Conservation (phyloP, 2,797 vertebrate species). For the Rhinogobio ventralis region DNA sequence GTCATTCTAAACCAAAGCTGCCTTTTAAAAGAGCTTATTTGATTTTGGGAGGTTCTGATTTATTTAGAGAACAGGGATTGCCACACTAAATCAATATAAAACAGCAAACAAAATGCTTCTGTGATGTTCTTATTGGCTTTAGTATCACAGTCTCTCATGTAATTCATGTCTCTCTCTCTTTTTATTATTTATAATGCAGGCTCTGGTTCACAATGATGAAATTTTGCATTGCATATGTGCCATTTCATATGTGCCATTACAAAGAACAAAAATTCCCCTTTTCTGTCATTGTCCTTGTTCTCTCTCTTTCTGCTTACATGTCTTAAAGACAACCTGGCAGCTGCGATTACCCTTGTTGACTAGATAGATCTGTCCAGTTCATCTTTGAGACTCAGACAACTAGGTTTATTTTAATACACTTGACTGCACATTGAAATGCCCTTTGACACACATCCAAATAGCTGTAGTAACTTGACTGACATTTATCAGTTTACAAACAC, state of each 20-base stretch:
- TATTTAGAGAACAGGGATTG: conserved; percentile 52
- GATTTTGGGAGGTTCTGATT: conserved; percentile 33
- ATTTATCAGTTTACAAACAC: conserved; percentile 22
- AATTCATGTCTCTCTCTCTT: neutral
- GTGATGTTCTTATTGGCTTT: conserved; percentile 17
- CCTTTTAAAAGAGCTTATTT: conserved; percentile 44
- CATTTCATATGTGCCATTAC: neutral
- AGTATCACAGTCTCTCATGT: neutral
- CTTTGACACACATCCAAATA: conserved; percentile 27
- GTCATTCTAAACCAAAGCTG: conserved; percentile 36
- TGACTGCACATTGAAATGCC: conserved; percentile 27
- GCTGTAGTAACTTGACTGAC: conserved; percentile 22
- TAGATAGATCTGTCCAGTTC: conserved; percentile 28
- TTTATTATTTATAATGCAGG: conserved; percentile 1
- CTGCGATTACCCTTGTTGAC: conserved; percentile 70
- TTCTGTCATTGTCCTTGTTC: neutral
- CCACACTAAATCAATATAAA: conserved; percentile 40
- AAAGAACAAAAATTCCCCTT: neutral
- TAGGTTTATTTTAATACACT: conserved; percentile 71
- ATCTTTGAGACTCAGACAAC: conserved; percentile 27
- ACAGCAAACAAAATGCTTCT: conserved; percentile 13
- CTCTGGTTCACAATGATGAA: neutral
- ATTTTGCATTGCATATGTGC: neutral
- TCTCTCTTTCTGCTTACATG: conserved; percentile 54
- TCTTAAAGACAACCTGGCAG: conserved; percentile 83